Conservation (phyloP, 2,888 invertebrate species). For the Lottia scabra region DNA sequence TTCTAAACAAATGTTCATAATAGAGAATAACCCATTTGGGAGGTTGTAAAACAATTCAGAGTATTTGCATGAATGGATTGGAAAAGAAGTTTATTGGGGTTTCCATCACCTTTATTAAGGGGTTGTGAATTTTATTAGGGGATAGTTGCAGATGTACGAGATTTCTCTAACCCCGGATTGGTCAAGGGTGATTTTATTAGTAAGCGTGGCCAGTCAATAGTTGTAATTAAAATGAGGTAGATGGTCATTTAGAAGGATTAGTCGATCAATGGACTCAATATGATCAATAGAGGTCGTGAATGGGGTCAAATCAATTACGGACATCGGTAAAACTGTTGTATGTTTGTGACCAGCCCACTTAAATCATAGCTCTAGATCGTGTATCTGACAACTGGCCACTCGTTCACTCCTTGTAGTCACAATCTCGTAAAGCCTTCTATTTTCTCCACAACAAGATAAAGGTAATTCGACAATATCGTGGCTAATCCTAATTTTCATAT, state of each 20-base stretch:
- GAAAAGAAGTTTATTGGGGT: neutral
- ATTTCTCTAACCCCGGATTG: neutral
- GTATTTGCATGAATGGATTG: neutral
- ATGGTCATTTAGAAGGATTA: constrained; percentile 3
- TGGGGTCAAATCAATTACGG: constrained; percentile 6
- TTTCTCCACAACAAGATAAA: too few species aligned
- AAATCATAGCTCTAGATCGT: neutral
- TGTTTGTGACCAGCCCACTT: neutral
- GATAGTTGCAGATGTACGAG: constrained; percentile 2
- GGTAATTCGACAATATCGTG: too few species aligned
- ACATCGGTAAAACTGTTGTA: neutral
- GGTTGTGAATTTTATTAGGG: neutral
- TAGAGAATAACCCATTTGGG: neutral
- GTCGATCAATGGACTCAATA: neutral
- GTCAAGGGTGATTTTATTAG: constrained; percentile 3
- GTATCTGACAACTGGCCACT: neutral
- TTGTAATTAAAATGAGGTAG: constrained; percentile 6
- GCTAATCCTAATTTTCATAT: too few species aligned
- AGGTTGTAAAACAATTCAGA: neutral
- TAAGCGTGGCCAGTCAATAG: constrained; percentile 4
- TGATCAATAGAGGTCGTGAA: constrained; percentile 3
- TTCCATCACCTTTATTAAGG: neutral
- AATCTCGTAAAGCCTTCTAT: too few species aligned
- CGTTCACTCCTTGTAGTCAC: too few species aligned
- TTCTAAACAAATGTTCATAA: neutral